Evolutionary conservation across 2,888 invertebrate species (phyloP), one percentile per base, ranked within the genome.

Genomic region (Cataglyphis altisquamis): DNA sequence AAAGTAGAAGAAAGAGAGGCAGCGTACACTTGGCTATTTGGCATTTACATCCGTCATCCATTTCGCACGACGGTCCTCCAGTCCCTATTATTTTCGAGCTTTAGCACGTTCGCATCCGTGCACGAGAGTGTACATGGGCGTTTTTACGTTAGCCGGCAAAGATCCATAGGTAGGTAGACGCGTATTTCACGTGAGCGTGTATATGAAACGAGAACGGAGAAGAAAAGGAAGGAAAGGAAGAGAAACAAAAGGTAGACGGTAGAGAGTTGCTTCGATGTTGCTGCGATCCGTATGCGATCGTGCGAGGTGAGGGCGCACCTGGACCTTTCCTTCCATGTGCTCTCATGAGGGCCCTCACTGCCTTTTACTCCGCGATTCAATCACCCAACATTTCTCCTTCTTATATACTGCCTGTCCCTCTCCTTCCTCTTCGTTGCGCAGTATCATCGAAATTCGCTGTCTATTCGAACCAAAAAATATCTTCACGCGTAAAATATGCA

Each of bases 351-450:
- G 90, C 91, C 90, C 93, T 93, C 91, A 90, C 89, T 90, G 89
- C 90, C 91, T 91, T 90, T 92, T 93, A 93, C 92, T 93, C 89
- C 90, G 91, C 91, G 89, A 92, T 91, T 92, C 92, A 93, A 92
- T 90, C 92, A 90, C 87, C 92, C 92, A 91, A 92, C 92, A 90
- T 86, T 89, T 86, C 41, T 52, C 52, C n/a, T n/a, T 52, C n/a
- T 6, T 52, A 52, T 6, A 84, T 90, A 86, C 87, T 86, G 41
- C 82, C 84, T 82, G 80, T 85, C 84, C 82, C 67, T 77, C 57
- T 32, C 32, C 57, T 25, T 60, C 12, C 41, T 29, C 36, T 48
- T 39, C 74, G 60, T 77, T 77, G 67, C 82, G 81, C 80, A n/a
- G 8, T 72, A 52, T 66, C 62, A 60, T 83, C 63, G 83, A 75